Percentiles rank a stretch among this genome's conserved stretches.
These are phyloP conservation scores for Euplexia lucipara DNA, from an alignment of 2,888 invertebrate species.

Conservation along the genomic window DNA sequence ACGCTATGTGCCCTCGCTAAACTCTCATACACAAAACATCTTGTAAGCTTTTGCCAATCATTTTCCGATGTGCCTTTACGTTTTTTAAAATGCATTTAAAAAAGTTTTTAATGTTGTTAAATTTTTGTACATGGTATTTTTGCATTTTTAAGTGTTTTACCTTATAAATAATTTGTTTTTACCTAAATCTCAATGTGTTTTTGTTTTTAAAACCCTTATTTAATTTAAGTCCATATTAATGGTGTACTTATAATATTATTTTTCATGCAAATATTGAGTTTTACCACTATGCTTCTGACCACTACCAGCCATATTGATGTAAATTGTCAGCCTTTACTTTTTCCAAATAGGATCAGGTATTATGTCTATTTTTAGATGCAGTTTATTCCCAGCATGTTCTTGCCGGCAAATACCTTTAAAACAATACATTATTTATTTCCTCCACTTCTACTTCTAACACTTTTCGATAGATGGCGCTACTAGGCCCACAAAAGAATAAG, in stretches of 20 bases:
- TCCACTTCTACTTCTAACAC: too few species aligned
- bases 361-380: too few species aligned
- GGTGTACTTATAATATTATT: too few species aligned
- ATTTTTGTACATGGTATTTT: conserved; percentile 9
- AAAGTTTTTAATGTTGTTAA: conserved; percentile 2
- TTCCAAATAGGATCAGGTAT: too few species aligned
- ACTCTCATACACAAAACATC: neutral
- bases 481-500: neutral
- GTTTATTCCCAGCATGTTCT: too few species aligned
- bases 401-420: too few species aligned
- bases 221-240: neutral
- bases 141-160: conserved; percentile 27
- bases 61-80: conserved; percentile 17
- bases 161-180: conserved; percentile 27
- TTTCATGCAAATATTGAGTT: too few species aligned
- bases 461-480: conserved; percentile 29
- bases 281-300: too few species aligned
- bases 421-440: too few species aligned
- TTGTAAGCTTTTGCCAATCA: neutral
- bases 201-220: neutral
- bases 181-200: neutral
- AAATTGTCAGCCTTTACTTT: too few species aligned
- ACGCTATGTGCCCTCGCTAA: conserved; percentile 98
- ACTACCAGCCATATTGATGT: neutral
- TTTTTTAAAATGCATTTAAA: conserved; percentile 41